Conservation (phyloP, 2,113 vertebrate species). For the Plecturocebus donacophilus region DNA sequence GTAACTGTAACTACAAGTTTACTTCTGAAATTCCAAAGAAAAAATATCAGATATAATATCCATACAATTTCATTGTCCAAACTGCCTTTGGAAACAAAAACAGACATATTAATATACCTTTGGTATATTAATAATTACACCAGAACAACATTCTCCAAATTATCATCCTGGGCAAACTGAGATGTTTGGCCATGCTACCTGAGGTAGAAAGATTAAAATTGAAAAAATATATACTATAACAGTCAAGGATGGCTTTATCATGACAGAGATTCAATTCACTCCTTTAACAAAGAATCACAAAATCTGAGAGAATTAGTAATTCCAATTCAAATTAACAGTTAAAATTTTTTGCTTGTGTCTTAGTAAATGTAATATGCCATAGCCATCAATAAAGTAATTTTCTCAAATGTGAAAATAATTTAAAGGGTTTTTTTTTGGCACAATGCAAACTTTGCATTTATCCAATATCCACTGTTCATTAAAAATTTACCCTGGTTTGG, state of each 20-base stretch:
- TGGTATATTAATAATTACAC: not conserved
- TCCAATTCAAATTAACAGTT: conserved; percentile 2
- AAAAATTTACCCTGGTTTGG: not conserved
- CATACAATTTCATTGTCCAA: not conserved
- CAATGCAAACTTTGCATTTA: not conserved
- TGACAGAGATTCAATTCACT: not conserved
- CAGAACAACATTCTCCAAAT: not conserved
- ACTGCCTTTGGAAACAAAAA: not conserved
- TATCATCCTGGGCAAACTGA: not conserved
- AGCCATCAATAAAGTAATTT: not conserved
- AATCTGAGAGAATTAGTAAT: conserved; percentile 13
- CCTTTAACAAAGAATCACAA: not conserved
- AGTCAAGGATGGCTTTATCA: not conserved
- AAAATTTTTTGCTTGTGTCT: conserved; percentile 1
- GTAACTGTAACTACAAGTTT: not conserved
- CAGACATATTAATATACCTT: too few species aligned
- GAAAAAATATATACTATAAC: not conserved
- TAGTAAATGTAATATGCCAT: not conserved
- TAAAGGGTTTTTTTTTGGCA: not conserved
- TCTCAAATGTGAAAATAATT: not conserved
- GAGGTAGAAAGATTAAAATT: not conserved
- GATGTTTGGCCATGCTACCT: not conserved
- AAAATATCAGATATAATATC: conserved; percentile 15
- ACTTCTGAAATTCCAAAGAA: conserved; percentile 38
- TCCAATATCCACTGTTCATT: not conserved